Evolutionary conservation across 2,113 vertebrate genomes (phyloP), one percentile per base, ranked within the genome.

Genomic region (Ochotona princeps): DNA sequence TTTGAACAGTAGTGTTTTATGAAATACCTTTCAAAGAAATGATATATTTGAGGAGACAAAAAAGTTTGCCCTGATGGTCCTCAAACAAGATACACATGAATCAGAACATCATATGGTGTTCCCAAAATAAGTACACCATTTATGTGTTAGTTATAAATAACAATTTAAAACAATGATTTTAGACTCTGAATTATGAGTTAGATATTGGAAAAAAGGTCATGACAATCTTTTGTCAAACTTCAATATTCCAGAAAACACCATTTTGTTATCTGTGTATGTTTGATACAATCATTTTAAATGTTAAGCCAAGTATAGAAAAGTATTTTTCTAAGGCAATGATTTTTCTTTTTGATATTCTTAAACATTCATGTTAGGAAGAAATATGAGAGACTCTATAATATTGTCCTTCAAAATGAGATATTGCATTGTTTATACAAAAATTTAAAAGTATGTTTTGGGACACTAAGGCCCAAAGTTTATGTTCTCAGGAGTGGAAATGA

Each of bases 201-300:
- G 92, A 83, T 81, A 20, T 1, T 67, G 9, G 12, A 10, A 78
- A 44, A 57, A 57, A 57, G 14, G 54, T 65, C 75, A 1, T 83
- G 38, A 83, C 14, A 69, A 8, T 85, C 18, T 61, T 38, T n/a
- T 89, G n/a, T 87, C n/a, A 80, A 51, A 70, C 76, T 70, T 87
- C 18, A n/a, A 65, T 54, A 57, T 93, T 32, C 80, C 38, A 90
- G 23, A 74, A 74, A 61, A 26, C n/a, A 72, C 23, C 10, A 81
- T 73, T 86, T 54, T 28, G 11, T 44, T 72, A 93, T 80, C 80
- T 21, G 78, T 93, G 18, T 73, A 47, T 95, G 38, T 94, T 93
- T 87, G 66, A 93, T 61, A 23, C 73, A 8, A 13, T 47, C 9
- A 63, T 76, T 72, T 63, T 54, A 65, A 21, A 91, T 6, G 76